Evolutionary conservation across 2,113 vertebrate genomes (phyloP).

Genomic region (Elachura formosa): DNA sequence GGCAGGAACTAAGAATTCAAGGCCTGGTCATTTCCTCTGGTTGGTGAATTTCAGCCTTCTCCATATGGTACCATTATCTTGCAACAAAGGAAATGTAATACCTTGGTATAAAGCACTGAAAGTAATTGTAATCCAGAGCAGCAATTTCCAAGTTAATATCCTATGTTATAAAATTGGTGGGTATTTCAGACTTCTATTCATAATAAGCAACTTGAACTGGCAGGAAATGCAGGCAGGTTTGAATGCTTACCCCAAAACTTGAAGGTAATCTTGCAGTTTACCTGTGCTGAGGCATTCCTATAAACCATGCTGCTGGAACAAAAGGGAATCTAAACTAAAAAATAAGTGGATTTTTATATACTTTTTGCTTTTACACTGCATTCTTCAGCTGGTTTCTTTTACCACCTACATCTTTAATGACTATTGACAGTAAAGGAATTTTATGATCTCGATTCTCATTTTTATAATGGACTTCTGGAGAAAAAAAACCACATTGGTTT

Average conservation of each 20-base stretch:
- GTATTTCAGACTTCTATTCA: background rate
- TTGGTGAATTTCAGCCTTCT: background rate
- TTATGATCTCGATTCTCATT: background rate
- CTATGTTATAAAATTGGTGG: background rate
- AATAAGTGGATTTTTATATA: background rate
- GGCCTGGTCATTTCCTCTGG: background rate
- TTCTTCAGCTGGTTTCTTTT: slow-evolving; percentile 18
- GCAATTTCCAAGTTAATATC: background rate
- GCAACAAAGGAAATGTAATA: background rate
- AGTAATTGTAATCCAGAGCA: background rate
- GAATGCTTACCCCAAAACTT: background rate
- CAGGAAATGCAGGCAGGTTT: background rate
- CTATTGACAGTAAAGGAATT: background rate
- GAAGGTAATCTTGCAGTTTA: background rate
- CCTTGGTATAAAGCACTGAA: background rate
- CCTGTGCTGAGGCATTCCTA: background rate
- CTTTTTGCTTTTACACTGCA: background rate
- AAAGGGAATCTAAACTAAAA: background rate
- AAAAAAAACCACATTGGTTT: background rate
- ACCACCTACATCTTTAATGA: background rate
- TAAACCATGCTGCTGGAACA: background rate
- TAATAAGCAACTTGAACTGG: background rate
- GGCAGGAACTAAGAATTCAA: background rate
- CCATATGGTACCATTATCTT: background rate
- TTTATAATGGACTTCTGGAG: background rate